Evolutionary conservation across 1,140 invertebrate species (phyloP).

Genomic region (Saccostrea glomerata): DNA sequence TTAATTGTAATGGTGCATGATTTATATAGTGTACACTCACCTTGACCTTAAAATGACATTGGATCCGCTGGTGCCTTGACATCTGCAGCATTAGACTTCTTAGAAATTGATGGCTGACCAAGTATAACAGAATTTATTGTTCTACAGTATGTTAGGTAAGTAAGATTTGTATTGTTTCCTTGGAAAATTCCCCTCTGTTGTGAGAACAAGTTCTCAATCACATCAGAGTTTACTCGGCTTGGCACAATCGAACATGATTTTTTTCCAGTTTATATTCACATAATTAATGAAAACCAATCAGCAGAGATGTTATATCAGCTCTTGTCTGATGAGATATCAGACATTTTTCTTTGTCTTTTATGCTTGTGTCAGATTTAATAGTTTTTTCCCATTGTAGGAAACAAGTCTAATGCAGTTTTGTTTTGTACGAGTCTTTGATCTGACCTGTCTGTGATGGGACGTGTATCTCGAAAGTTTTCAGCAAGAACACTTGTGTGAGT

Average conservation of each 20-base stretch:
- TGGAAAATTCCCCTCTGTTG: conserved; percentile 15
- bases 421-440: conserved; percentile 47
- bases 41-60: no score
- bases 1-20: no score
- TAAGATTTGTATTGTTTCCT: conserved; percentile 55
- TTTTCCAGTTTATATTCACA: no score
- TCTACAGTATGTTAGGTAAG: conserved; percentile 47
- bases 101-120: conserved; percentile 47
- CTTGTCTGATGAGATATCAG: conserved; percentile 22
- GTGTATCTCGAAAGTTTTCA: conserved; percentile 49
- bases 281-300: no score
- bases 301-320: no score
- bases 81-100: conserved; percentile 44
- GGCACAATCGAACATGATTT: conserved; percentile 36
- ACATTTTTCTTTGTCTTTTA: conserved; percentile 44
- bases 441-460: conserved; percentile 45
- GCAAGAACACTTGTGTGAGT: conserved; percentile 47
- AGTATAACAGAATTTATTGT: conserved; percentile 56
- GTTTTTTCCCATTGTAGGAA: conserved; percentile 46
- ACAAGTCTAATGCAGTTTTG: conserved; percentile 45
- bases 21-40: no score
- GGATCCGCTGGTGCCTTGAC: no score
- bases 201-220: conserved; percentile 53
- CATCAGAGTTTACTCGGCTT: conserved; percentile 49
- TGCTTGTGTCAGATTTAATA: background rate